Percentiles rank a stretch among this genome's conserved stretches.
phyloP scores from a whole-genome alignment of 2,888 invertebrate genomes.

The Pristionchus arcanus region DNA sequence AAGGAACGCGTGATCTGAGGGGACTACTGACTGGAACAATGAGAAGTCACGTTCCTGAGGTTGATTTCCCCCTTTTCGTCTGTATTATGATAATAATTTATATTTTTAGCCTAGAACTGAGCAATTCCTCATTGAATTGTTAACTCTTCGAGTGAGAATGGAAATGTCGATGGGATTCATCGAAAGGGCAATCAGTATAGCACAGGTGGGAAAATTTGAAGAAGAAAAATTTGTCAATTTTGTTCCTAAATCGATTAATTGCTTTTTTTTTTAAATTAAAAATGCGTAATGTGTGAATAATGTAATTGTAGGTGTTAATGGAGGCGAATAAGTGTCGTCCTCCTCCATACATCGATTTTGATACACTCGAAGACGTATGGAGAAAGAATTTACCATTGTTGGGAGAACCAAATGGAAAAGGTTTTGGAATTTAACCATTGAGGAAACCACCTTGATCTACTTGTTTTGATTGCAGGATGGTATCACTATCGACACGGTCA shows the following conservation, averaged over 20 bases:
- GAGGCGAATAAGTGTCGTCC: background rate
- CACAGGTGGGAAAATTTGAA: constrained; percentile 6
- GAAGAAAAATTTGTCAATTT: no score
- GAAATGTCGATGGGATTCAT: constrained; percentile 30
- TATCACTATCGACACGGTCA: background rate
- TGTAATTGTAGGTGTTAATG: background rate
- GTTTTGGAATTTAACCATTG: background rate
- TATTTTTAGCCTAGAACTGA: constrained; percentile 2
- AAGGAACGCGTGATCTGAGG: background rate
- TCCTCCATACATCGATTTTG: background rate
- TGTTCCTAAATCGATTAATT: background rate
- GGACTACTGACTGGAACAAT: constrained; percentile 14
- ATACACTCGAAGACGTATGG: background rate
- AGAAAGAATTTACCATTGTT: background rate
- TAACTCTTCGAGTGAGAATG: background rate
- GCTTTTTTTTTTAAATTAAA: background rate
- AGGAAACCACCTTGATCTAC: no score
- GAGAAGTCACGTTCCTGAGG: constrained; percentile 38
- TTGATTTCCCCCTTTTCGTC: background rate
- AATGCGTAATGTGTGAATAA: background rate
- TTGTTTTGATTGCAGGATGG: background rate
- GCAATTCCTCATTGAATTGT: background rate
- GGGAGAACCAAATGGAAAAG: constrained; percentile 34
- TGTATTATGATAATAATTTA: background rate
- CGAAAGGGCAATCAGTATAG: background rate